Conservation (phyloP, 2,888 invertebrate species). For the Argyra leucocephala region DNA sequence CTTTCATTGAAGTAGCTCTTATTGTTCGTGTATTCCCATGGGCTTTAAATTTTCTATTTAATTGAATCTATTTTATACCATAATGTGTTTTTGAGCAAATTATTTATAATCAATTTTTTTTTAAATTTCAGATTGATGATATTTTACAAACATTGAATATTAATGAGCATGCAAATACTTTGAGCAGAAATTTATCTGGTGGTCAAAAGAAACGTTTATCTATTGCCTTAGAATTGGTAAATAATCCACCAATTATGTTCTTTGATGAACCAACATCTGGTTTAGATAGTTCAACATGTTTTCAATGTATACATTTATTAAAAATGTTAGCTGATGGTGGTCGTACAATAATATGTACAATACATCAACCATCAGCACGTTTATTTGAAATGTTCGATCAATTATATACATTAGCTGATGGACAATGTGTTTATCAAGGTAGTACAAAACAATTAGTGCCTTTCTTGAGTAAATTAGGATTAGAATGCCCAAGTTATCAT, state of each 20-base stretch:
- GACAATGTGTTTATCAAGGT: slow-evolving; percentile 91
- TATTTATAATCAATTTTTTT: neutral
- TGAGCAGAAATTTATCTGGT: slow-evolving; percentile 85
- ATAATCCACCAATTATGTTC: slow-evolving; percentile 96
- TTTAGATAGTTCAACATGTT: slow-evolving; percentile 89
- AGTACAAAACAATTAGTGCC: slow-evolving; percentile 75
- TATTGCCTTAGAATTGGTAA: slow-evolving; percentile 87
- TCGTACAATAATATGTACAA: slow-evolving; percentile 85
- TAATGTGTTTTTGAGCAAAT: no score
- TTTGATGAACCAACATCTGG: slow-evolving; percentile 97
- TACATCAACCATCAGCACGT: slow-evolving; percentile 90
- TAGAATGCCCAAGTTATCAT: slow-evolving; percentile 91
- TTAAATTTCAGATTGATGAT: slow-evolving; percentile 67
- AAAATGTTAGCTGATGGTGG: slow-evolving; percentile 84
- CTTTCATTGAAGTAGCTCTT: no score
- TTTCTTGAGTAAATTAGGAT: slow-evolving; percentile 66
- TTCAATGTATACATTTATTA: slow-evolving; percentile 82
- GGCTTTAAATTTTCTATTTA: no score
- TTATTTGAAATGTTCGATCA: slow-evolving; percentile 95
- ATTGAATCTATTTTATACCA: no score
- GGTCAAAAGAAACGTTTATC: slow-evolving; percentile 92
- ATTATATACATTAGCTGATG: slow-evolving; percentile 85
- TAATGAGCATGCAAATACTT: slow-evolving; percentile 75
- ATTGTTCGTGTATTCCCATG: no score
- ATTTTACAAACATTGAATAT: slow-evolving; percentile 83